Evolutionary conservation across 2,113 vertebrate species (phyloP).

Genomic region (Chaetops frenatus): DNA sequence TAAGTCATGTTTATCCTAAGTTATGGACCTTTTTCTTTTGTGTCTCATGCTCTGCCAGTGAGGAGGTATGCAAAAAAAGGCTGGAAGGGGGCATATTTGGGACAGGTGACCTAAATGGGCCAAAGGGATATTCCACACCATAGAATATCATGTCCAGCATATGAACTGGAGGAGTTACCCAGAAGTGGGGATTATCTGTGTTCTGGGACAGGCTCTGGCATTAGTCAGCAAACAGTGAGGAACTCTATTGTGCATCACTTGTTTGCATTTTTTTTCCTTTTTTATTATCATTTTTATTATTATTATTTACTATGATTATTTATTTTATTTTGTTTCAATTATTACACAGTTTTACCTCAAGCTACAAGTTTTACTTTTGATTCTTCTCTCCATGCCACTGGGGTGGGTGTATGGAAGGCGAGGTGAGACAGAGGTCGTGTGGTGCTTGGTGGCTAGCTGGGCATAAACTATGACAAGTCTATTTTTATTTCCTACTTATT

Average conservation of each 20-base stretch:
- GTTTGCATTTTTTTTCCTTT: not conserved
- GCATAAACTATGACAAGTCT: not conserved
- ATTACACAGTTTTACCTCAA: not conserved
- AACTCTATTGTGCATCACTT: not conserved
- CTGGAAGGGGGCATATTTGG: not conserved
- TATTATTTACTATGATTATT: not conserved
- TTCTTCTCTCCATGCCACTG: not conserved
- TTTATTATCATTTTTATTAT: no score
- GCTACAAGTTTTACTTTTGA: not conserved
- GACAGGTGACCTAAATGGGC: not conserved
- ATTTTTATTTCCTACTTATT: not conserved
- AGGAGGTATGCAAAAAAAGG: not conserved
- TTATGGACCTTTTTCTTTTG: not conserved
- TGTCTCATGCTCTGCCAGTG: not conserved
- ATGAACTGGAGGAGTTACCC: not conserved
- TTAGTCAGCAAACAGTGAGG: not conserved
- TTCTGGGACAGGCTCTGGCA: not conserved
- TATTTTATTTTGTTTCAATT: not conserved
- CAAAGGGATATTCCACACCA: not conserved
- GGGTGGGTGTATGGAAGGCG: not conserved
- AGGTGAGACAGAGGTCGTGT: accelerated
- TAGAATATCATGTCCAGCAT: not conserved
- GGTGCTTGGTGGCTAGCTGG: not conserved
- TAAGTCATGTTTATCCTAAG: not conserved
- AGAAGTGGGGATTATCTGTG: not conserved